Evolutionary conservation across 2,888 invertebrate genomes (phyloP), one percentile per base, ranked within the genome.

Genomic region (Eilema griseolum): DNA sequence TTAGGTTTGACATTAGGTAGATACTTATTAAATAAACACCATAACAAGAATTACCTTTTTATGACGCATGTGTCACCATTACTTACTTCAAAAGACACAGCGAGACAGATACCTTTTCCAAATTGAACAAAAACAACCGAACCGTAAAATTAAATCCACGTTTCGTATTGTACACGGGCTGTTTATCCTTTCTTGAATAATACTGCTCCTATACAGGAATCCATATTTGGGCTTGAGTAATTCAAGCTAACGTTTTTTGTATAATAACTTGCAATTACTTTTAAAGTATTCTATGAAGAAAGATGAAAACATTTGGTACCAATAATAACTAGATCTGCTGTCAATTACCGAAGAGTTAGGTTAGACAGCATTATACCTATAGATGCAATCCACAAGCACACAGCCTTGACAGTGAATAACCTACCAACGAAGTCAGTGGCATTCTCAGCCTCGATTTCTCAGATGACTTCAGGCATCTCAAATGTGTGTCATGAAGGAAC

Each of bases 111-210:
- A 23, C 33, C 52, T 61, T 67, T 52, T 56, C 61, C 56, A 63
- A 62, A 63, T 68, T 62, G 62, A 62, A 62, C 26, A 33, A 37
- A 57, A 33, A 56, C 11, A 37, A 62, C 56, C 62, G 68, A 68
- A 57, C 57, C 68, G 68, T 62, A 68, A 68, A 68, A 68, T 68
- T 63, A 63, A 68, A 68, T 33, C 67, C 61, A 24, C 5, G 52
- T 52, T 62, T 37, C 56, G 52, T 57, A 57, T 57, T 28, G 52
- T 52, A 57, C 61, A 67, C 61, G 67, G 28, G 28, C 61, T 57
- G 20, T 68, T 68, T 63, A 52, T 63, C 33, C 20, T 62, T 41
- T 66, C 37, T 24, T 60, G 31, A 52, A 24, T 67, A 56, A 31
- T 31, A 33, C 52, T 67, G 52, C 16, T 52, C 23, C 16, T 28